Evolutionary conservation across 2,888 invertebrate species (phyloP), one percentile per base, ranked within the genome.

Genomic region (Andrena flavipes): DNA sequence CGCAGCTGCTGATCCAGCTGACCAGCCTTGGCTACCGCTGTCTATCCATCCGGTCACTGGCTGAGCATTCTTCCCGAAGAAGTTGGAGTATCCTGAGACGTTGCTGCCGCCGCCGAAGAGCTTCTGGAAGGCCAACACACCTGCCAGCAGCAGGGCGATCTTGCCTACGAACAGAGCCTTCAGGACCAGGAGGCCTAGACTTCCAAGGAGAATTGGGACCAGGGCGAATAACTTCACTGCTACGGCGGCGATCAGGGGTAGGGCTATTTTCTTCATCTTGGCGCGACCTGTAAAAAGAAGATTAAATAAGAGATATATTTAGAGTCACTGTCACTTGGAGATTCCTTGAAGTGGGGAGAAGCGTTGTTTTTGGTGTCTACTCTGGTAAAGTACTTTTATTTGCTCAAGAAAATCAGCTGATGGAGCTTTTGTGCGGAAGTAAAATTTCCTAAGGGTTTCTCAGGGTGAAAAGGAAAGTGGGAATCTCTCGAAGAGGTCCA

Each of bases 131-230:
- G 96, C 96, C 68, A 97, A 92, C 35, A 97, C 95, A 0, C 96
- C 95, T 30, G 97, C 97, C 56, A 97, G 94, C 68, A 97, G 93
- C 85, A 98, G 95, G 1, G 98, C 97, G 76, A 97, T 94, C 93
- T 97, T 98, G 67, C 97, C 96, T 16, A 97, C 95, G 84, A 97
- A 95, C 74, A 97, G 94, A 35, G 97, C 97, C 94, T 97, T 98
- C 62, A 96, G 95, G 30, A 97, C 96, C 86, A 97, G 93, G 26
- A 97, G 95, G 0, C 96, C 96, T 0, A 97, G 94, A 65, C 96
- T 96, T 23, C 96, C 97, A 84, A 97, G 95, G 23, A 97, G 93
- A 7, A 97, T 93, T 0, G 97, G 97, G 0, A 96, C 93, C 0
- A 97, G 93, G 0, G 97, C 96, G 71, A 97, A 95, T 73, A 97